A percentile compares a stretch with the other conserved stretches of the same genome.
phyloP scores from a whole-genome alignment of 2,113 vertebrate species.

The Ciconia stormi region DNA sequence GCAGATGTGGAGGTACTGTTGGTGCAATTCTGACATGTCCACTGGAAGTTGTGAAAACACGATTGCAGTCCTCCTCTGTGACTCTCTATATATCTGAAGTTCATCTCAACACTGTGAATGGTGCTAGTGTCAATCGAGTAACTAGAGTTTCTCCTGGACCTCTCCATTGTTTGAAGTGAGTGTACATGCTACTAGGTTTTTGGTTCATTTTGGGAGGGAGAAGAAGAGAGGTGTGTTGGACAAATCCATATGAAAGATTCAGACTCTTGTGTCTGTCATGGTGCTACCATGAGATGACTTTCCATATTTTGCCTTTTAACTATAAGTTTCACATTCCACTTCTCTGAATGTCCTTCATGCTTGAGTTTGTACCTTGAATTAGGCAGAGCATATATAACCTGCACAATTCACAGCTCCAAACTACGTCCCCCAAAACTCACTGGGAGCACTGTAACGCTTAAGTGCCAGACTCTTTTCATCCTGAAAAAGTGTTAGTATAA shows the following conservation, averaged over 20 bases:
- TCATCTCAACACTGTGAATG: conserved; percentile 89
- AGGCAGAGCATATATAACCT: neutral
- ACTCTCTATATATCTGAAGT: conserved; percentile 94
- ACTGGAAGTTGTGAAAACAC: conserved; percentile 97
- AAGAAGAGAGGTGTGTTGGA: neutral
- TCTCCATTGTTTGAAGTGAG: conserved; percentile 96
- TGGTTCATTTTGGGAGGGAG: neutral
- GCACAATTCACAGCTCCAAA: neutral
- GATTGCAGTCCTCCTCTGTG: conserved; percentile 93
- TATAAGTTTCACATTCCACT: neutral
- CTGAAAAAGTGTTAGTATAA: neutral
- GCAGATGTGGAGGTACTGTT: conserved; percentile 96
- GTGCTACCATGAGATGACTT: neutral
- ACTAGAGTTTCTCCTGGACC: conserved; percentile 90
- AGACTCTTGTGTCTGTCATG: neutral
- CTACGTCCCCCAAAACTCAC: neutral
- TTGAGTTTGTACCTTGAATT: neutral
- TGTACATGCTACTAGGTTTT: neutral
- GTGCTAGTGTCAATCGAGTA: conserved; percentile 83
- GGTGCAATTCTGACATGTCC: conserved; percentile 98
- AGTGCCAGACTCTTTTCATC: neutral
- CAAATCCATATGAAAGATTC: neutral
- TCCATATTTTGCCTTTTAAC: neutral
- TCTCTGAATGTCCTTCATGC: neutral
- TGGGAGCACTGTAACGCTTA: neutral